Base-by-base conservation (phyloP, 2,888 invertebrate species). In the Hoplodrina ambigua region DNA sequence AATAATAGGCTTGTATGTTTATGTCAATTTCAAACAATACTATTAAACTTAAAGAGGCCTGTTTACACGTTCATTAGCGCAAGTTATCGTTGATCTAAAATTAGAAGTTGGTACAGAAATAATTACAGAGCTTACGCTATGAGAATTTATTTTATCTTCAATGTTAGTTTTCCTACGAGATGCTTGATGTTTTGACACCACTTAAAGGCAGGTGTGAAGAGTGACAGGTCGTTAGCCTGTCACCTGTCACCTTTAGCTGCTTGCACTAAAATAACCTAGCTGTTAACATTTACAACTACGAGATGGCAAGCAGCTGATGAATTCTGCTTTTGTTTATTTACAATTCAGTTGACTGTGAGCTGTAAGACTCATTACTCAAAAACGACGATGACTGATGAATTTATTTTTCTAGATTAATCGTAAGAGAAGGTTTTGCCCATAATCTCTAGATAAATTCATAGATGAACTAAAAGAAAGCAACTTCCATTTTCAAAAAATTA, bases 211-310 rank as follows among this genome's bases (percentile, higher is more conserved):
- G 73, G 63, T 78, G 81, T 52, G 44, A 54, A 46, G 77, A 78
- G 59, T 78, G 73, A 72, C 81, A 57, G 62, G 60, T 73, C 79
- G 68, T 82, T 82, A 72, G 41, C 53, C 50, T 65, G 79, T 74
- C 69, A 64, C 60, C 70, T 68, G 78, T 61, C 69, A 69, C 61
- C 65, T 74, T 66, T 41, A 72, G 76, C 59, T 54, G 63, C 13
- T 49, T 49, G 69, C 25, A 61, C 63, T 66, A 50, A 67, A 72
- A 66, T 66, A 72, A 44, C 44, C 15, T 41, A 50, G 59, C 73
- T 33, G 50, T 66, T 63, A 62, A 58, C 64, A 66, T 78, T 81
- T 61, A 72, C 25, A 57, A n/a, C 50, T 41, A 46, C 8, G 30
- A 41, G 41, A 61, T 61, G 46, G 61, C 19, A 37, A 50, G 25